Evolutionary conservation across 1,140 invertebrate genomes (phyloP), one percentile per base, ranked within the genome.

Genomic region (Lepidurus arcticus): DNA sequence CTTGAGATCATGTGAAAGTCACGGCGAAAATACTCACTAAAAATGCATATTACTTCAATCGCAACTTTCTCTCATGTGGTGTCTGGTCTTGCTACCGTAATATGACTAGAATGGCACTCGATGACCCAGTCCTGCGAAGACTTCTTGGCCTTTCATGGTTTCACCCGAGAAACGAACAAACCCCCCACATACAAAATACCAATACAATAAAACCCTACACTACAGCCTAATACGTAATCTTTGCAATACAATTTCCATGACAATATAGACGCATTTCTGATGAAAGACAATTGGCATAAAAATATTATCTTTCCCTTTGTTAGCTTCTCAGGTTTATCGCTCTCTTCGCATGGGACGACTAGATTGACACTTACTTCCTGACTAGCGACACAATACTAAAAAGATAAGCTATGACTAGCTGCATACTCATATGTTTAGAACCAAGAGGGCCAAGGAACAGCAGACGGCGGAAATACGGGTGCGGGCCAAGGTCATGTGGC

Each of bases 1-100:
- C 53, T 65, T 65, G 53, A 65, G 53, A 65, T 65, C 53, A 65
- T 65, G 53, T 65, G 53, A 65, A 65, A 65, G 53, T 65, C 53
- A 65, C 53, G 53, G 16, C 4, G 21, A 13, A 65, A 65, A 65
- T 21, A n/a, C 6, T 65, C 53, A n/a, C 6, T 65, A 65, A 13
- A 21, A 65, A 65, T 65, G 53, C 53, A 21, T 65, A 65, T 65
- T 65, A 13, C n/a, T 65, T 7, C 53, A 65, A 65, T 16, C 53
- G 53, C n/a, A 21, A 65, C 53, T 65, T 65, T 16, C 53, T 65
- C 53, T 65, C 53, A 65, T 65, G 53, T 65, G 53, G 16, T 65
- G 53, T 65, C 53, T 65, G 53, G 53, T 65, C 53, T 65, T 65
- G 53, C 53, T 65, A 65, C 53, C 21, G 16, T 21, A 65, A 65